These are phyloP conservation scores for Rhodinocichla rosea DNA, from an alignment of 2,113 vertebrate genomes.

Conservation along the genomic window DNA sequence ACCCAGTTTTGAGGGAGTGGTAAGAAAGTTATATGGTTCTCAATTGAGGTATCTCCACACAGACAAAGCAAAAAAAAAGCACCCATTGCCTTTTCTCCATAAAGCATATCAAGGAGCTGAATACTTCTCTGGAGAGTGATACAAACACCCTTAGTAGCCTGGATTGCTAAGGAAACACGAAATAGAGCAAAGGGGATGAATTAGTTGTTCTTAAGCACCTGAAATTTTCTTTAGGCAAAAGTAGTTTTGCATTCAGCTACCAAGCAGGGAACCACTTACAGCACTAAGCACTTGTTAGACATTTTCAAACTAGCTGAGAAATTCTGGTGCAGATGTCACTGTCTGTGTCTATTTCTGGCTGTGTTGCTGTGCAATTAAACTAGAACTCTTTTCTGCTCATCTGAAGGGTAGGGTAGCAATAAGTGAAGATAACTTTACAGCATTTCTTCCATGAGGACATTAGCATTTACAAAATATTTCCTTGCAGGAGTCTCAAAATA, in stretches of 20 bases:
- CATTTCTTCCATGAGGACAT: not conserved
- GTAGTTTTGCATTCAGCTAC: not conserved
- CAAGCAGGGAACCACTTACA: not conserved
- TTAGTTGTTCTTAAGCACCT: not conserved
- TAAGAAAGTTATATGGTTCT: not conserved
- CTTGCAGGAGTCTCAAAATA: not conserved
- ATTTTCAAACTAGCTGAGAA: constrained; percentile 4
- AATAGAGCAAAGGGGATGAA: not conserved
- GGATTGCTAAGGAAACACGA: not conserved
- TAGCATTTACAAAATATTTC: not conserved
- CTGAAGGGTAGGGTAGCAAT: not conserved
- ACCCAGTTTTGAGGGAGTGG: not conserved
- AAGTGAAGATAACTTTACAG: not conserved
- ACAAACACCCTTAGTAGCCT: not conserved
- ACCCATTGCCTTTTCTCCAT: not conserved
- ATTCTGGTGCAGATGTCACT: constrained; percentile 4
- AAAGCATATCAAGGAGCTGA: not conserved
- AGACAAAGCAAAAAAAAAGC: not conserved
- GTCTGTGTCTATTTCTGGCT: not conserved
- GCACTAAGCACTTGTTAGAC: not conserved
- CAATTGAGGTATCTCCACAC: not conserved
- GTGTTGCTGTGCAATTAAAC: constrained; percentile 25
- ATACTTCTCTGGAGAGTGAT: not conserved
- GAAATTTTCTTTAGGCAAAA: not conserved
- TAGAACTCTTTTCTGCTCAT: not conserved